phyloP scores from a whole-genome alignment of 2,888 invertebrate genomes.

The Dastarcus helophoroides region DNA sequence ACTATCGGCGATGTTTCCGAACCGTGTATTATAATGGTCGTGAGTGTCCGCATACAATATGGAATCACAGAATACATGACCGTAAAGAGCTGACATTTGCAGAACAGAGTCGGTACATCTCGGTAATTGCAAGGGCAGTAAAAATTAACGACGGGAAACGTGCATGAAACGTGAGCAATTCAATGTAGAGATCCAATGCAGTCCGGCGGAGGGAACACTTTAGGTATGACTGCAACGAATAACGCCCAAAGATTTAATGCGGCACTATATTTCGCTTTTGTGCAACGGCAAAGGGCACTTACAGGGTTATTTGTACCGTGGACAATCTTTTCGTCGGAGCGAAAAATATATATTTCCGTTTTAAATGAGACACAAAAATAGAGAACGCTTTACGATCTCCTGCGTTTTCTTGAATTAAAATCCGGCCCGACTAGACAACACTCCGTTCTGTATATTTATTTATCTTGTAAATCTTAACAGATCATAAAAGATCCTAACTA shows the following conservation, averaged over 20 bases:
- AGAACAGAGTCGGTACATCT: slow-evolving; percentile 22
- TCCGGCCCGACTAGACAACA: no score
- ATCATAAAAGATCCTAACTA: no score
- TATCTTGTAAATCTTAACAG: no score
- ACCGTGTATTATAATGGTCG: no score
- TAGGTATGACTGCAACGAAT: slow-evolving; percentile 13
- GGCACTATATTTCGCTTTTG: slow-evolving; percentile 21
- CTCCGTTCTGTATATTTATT: no score
- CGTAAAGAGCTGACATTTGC: slow-evolving; percentile 23
- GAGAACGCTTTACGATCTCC: slow-evolving; percentile 1
- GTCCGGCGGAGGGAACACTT: slow-evolving; percentile 19
- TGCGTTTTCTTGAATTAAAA: slow-evolving; percentile 1
- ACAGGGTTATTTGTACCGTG: slow-evolving; percentile 3
- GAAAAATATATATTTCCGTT: slow-evolving; percentile 1
- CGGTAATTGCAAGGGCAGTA: slow-evolving; percentile 34
- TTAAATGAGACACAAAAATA: slow-evolving; percentile 1
- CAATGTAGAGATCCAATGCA: slow-evolving; percentile 32
- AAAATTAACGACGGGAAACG: slow-evolving; percentile 39
- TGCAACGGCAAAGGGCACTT: slow-evolving; percentile 20
- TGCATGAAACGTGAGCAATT: slow-evolving; percentile 35
- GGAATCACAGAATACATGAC: slow-evolving; percentile 7
- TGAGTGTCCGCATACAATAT: no score
- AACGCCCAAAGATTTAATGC: slow-evolving; percentile 31
- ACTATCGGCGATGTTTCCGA: no score
- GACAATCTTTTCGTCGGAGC: slow-evolving; percentile 1